Conservation (phyloP, 2,888 invertebrate species). For the Xanthia togata region DNA sequence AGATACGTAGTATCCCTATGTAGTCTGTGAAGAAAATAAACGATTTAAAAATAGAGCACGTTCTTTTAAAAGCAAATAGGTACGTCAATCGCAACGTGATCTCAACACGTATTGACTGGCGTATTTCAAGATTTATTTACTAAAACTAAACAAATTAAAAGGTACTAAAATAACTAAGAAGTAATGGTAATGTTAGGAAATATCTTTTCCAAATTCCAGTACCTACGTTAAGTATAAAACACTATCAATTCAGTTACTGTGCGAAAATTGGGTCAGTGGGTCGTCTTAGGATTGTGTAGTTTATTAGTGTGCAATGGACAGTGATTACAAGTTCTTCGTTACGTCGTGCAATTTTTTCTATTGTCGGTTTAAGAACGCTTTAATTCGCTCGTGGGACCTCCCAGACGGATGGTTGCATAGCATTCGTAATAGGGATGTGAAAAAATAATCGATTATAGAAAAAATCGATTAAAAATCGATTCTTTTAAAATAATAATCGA, state of each 20-base stretch:
- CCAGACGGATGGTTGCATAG: conserved; percentile 79
- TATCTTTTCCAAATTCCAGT: conserved; percentile 45
- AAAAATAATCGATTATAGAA: no score
- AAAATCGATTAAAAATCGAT: no score
- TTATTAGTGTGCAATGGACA: conserved; percentile 69
- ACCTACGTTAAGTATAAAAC: not conserved
- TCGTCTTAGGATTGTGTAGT: no score
- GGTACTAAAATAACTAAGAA: conserved; percentile 23
- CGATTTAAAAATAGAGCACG: conserved; percentile 69
- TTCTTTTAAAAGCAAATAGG: conserved; percentile 59
- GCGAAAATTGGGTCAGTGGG: no score
- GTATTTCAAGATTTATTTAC: conserved; percentile 34
- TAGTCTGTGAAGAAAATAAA: no score
- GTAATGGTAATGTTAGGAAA: conserved; percentile 17
- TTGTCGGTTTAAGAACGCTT: conserved; percentile 76
- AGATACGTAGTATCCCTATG: no score
- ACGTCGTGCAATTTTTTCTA: conserved; percentile 75
- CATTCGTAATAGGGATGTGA: no score
- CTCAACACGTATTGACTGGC: conserved; percentile 38
- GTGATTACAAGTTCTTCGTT: conserved; percentile 50
- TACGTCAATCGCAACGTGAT: conserved; percentile 56
- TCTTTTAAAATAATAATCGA: no score
- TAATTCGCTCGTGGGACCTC: conserved; percentile 82
- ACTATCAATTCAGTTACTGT: conserved; percentile 12
- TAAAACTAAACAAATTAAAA: conserved; percentile 5